Base-by-base conservation (phyloP, 2,888 invertebrate genomes). In the Tiphia femorata region DNA sequence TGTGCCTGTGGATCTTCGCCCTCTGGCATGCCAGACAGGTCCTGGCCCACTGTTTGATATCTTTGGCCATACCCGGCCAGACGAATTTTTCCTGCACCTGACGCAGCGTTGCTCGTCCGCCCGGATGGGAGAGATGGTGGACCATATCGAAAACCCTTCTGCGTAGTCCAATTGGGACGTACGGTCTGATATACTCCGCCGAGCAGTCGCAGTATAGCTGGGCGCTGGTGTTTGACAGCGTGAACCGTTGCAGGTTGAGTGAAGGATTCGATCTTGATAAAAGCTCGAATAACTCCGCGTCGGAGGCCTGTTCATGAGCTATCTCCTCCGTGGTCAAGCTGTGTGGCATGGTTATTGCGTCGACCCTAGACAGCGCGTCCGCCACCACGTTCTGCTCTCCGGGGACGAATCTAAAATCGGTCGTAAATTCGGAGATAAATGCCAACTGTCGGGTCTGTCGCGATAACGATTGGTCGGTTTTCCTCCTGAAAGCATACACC, bases 21-120 rank as follows among this genome's bases (percentile, higher is more conserved):
- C 42, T 30, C 38, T 64, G 66, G 49, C 60, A 67, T 10, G 29
- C 30, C 30, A 58, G 20, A 35, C 59, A 67, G 17, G 25, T 27
- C 12, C 53, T 30, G 7, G 56, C 38, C 67, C 69, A 65, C 44
- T 40, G 8, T 19, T 14, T 19, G 14, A 37, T 19, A 14, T 69
- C 63, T 37, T 48, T 53, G n/a, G 54, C 55, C 12, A 67, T 58
- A 10, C 23, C 25, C 1, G 71, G 68, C 65, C 68, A 73, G 2
- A 67, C 58, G 19, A 54, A 65, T 21, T 52, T 46, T 35, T 50
- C 17, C 17, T 23, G 29, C 2, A 68, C 25, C 3, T 66, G 27
- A 12, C 53, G 54, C 0, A 7, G 2, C 0, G 70, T 70, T 6
- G 62, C 51, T 30, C 48, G 50, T 6, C 35, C 42, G 19, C 67